A percentile compares a stretch with the other conserved stretches of the same genome.
Conservation (phyloP, 2,797 vertebrate species). For the Astyanax mexicanus region DNA sequence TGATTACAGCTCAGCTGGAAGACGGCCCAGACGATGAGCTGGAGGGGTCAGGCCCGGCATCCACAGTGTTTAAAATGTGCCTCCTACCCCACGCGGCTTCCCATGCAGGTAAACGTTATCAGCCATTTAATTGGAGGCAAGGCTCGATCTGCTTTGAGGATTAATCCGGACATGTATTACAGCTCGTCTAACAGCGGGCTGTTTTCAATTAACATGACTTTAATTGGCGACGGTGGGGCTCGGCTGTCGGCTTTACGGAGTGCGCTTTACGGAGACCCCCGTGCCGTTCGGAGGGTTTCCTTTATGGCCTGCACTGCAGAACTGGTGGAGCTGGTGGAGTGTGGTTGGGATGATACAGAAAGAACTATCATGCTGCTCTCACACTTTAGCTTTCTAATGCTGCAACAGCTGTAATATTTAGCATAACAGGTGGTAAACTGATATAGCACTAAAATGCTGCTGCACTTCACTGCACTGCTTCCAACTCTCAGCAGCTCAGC, state of each 20-base stretch:
- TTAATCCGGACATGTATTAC: conserved; percentile 72
- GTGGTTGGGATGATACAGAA: background rate
- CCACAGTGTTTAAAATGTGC: conserved; percentile 60
- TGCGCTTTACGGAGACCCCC: conserved; percentile 23
- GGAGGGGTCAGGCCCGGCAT: conserved; percentile 67
- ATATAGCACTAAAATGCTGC: conserved; percentile 34
- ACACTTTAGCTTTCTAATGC: conserved; percentile 34
- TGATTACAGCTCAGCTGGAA: conserved; percentile 71
- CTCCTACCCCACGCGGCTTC: conserved; percentile 42
- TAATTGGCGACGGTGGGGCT: conserved; percentile 43
- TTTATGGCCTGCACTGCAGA: conserved; percentile 30
- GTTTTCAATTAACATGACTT: conserved; percentile 68
- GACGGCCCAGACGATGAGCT: conserved; percentile 56
- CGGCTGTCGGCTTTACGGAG: conserved; percentile 3
- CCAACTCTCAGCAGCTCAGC: conserved; percentile 4
- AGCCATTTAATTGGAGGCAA: conserved; percentile 72
- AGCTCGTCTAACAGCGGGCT: conserved; percentile 75
- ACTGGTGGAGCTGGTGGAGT: conserved; percentile 22
- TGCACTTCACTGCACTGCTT: conserved; percentile 39
- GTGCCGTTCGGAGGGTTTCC: conserved; percentile 30
- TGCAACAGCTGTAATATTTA: conserved; percentile 50
- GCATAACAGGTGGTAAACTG: conserved; percentile 45
- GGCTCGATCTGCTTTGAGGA: conserved; percentile 70
- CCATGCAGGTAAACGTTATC: conserved; percentile 72
- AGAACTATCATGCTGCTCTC: conserved; percentile 14